Base-by-base conservation (phyloP, 2,797 vertebrate species). In the Spheniscus humboldti region DNA sequence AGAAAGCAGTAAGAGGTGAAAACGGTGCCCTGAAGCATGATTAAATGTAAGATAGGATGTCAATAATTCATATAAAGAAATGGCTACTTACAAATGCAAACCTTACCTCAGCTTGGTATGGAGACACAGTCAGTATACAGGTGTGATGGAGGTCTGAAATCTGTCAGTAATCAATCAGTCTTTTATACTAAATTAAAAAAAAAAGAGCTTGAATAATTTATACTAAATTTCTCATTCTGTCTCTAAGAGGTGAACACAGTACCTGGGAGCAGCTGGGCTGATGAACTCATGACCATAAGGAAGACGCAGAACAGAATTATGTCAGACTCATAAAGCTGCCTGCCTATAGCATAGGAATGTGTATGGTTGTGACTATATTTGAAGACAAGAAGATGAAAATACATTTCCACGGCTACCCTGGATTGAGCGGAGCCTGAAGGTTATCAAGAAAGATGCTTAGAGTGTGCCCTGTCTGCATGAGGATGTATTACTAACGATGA, bases 11-110 rank as follows among this genome's bases (percentile, higher is more conserved):
- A 89, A 69, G 52, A 75, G 53, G 14, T 77, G 63, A 90, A 89
- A 94, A 94, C 67, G 6, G 48, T 85, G 30, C 57, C 53, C 55
- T 59, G 59, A 77, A 86, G 24, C 47, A 67, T 86, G 45, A 55
- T 69, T 76, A 71, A 79, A 50, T 69, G 35, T 64, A 35, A 62
- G 33, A 60, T 24, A 76, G 39, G 22, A 57, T 76, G 74, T 56
- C 81, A 94, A 45, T 91, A 95, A 92, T 87, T 94, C 53, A 68
- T 72, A 76, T 25, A 76, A 79, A 88, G 56, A 86, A 91, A 91
- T 48, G 5, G 35, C 48, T 74, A 45, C 37, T 86, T 89, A 78
- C 24, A 89, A 67, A 81, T 89, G 20, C 22, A 94, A 84, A 64
- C 23, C 15, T 74, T 47, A 75, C 17, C 30, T 84, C 52, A 60